Percentiles rank a stretch among this genome's conserved stretches.
Evolutionary conservation across 2,113 vertebrate genomes (phyloP).

Genomic region (Athene cunicularia): DNA sequence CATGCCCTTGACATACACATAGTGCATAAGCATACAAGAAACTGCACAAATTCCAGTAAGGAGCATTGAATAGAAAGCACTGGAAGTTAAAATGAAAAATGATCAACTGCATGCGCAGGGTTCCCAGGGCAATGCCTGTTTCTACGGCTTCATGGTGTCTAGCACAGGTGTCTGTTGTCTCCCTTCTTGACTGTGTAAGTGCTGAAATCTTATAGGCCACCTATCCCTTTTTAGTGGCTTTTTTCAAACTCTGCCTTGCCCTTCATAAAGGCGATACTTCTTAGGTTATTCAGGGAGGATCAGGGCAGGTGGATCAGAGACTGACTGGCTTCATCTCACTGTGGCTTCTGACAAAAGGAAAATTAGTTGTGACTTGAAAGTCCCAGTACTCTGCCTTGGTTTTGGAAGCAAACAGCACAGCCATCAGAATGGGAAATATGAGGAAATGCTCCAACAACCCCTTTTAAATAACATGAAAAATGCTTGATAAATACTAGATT

Average conservation of each 20-base stretch:
- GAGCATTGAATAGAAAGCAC: not conserved
- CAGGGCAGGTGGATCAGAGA: not conserved
- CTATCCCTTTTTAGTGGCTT: not conserved
- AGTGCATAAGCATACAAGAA: not conserved
- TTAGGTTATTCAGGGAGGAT: not conserved
- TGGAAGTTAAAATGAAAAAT: not conserved
- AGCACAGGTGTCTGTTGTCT: too few species aligned
- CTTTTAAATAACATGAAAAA: not conserved
- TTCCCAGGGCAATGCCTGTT: not conserved
- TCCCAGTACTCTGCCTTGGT: not conserved
- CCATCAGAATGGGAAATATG: not conserved
- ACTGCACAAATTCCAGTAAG: not conserved
- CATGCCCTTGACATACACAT: not conserved
- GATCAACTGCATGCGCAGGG: fast-evolving
- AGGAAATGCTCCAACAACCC: not conserved
- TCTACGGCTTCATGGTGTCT: not conserved
- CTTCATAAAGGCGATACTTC: not conserved
- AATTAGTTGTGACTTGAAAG: not conserved
- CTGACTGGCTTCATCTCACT: not conserved
- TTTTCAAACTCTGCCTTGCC: not conserved
- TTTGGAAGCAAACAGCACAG: not conserved
- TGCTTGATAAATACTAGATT: not conserved
- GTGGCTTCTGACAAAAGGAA: not conserved
- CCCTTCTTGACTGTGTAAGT: not conserved
- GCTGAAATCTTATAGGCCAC: not conserved